Evolutionary conservation across 2,888 invertebrate genomes (phyloP), one percentile per base, ranked within the genome.

Genomic region (Dichetophora obliterata): DNA sequence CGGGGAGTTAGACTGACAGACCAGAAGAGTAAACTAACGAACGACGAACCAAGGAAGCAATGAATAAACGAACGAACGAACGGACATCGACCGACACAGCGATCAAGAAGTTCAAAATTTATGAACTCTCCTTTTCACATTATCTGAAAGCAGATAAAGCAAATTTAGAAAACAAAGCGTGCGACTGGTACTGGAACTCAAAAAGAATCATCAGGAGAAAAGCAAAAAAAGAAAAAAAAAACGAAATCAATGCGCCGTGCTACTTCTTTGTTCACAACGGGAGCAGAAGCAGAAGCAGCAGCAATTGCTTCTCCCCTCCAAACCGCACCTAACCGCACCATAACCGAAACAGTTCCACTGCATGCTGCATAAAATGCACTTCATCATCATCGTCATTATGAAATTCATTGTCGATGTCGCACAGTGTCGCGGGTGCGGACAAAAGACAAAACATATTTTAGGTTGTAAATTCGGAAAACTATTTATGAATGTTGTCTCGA

Each of bases 121-220:
- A 76, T 76, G 76, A 76, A 76, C 76, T 76, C 76, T 76, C 65
- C 69, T 70, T 76, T 72, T 76, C 76, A 76, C 65, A 76, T 76
- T 76, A 76, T 76, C 76, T 76, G 71, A 37, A 69, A 75, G 75
- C 61, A 75, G 75, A 75, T 75, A 75, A 75, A 75, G 75, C 68
- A 75, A 75, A 68, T 75, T 75, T 75, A 75, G 34, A 50, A 75
- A 75, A 75, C 75, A 75, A 75, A 75, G 69, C 75, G 75, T 75
- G 69, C 75, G 61, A 69, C 75, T 75, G 24, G 43, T 14, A 11
- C 16, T 31, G 48, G 11, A 6, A 65, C 14, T 50, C 22, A 43
- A 48, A 66, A 31, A 54, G 34, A 65, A 37, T 16, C 27, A 24
- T 24, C 22, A 27, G 4, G 27, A 9, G 59, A 71, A 22, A 5